Conservation (phyloP, 2,113 vertebrate species). For the Lepisosteus oculatus region DNA sequence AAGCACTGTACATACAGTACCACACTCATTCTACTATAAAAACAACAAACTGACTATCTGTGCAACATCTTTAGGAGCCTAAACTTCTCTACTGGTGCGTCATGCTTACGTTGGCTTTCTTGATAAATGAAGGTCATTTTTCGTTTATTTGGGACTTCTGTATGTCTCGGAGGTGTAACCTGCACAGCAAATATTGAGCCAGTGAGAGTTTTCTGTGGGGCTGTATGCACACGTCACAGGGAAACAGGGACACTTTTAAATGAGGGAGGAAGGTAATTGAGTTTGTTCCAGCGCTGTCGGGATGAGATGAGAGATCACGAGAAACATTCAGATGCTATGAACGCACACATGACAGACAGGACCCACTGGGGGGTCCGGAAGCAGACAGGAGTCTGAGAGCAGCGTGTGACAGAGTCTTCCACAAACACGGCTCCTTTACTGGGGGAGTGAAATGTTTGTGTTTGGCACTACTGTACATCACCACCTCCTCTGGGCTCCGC, state of each 20-base stretch:
- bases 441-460: too few species aligned
- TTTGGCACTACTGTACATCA: too few species aligned
- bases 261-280: too few species aligned
- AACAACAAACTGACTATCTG: not conserved
- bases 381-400: conserved; percentile 3
- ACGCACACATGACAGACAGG: too few species aligned
- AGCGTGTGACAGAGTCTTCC: not conserved
- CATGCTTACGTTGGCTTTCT: conserved; percentile 73
- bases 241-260: not conserved
- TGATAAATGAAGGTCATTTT: conserved; percentile 66
- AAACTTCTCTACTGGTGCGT: conserved; percentile 21
- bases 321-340: too few species aligned
- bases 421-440: not conserved
- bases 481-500: too few species aligned
- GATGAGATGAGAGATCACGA: too few species aligned
- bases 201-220: conserved; percentile 15
- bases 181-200: conserved; percentile 45
- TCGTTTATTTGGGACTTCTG: conserved; percentile 54
- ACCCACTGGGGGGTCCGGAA: too few species aligned
- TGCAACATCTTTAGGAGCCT: not conserved
- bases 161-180: conserved; percentile 65
- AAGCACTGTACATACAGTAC: too few species aligned
- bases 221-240: conserved; percentile 12
- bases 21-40: too few species aligned
- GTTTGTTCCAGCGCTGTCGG: too few species aligned